Percentiles rank a stretch among this genome's conserved stretches.
Conservation (phyloP, 2,797 vertebrate genomes). For the Anguilla pacifica region DNA sequence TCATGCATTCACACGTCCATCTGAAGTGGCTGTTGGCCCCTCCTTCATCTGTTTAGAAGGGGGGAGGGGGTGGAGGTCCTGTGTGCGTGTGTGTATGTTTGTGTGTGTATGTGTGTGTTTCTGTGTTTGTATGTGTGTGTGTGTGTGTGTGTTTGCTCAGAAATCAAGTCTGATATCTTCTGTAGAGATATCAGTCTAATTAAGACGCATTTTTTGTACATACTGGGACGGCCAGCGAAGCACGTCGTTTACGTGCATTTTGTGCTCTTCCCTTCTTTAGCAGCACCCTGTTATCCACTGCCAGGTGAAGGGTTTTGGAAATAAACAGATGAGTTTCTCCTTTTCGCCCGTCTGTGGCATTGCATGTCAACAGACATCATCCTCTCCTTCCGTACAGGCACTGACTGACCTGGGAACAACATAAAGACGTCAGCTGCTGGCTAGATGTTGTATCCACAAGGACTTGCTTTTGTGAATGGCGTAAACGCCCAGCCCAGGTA, state of each 20-base stretch:
- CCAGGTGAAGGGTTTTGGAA: neutral
- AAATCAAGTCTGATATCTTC: conserved; percentile 50
- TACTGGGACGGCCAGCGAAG: neutral
- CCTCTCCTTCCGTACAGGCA: neutral
- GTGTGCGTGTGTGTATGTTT: neutral
- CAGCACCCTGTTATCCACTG: neutral
- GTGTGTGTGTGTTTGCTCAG: conserved; percentile 1
- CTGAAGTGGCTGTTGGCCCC: conserved; percentile 14
- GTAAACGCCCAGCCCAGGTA: conserved; percentile 11
- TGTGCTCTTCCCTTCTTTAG: neutral
- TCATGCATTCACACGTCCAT: conserved; percentile 25
- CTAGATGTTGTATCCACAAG: neutral
- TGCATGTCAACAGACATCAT: neutral
- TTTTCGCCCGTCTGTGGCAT: neutral
- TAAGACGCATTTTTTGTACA: conserved; percentile 9
- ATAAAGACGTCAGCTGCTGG: neutral
- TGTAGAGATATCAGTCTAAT: neutral
- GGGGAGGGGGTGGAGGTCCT: neutral
- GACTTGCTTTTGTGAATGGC: neutral
- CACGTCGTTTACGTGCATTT: neutral
- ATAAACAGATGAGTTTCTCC: neutral
- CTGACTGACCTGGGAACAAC: neutral
- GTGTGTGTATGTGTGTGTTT: neutral
- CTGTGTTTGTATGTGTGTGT: neutral
- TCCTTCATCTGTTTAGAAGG: conserved; percentile 12